Evolutionary conservation across 2,797 vertebrate species (phyloP).

Genomic region (Oophaga sylvatica): DNA sequence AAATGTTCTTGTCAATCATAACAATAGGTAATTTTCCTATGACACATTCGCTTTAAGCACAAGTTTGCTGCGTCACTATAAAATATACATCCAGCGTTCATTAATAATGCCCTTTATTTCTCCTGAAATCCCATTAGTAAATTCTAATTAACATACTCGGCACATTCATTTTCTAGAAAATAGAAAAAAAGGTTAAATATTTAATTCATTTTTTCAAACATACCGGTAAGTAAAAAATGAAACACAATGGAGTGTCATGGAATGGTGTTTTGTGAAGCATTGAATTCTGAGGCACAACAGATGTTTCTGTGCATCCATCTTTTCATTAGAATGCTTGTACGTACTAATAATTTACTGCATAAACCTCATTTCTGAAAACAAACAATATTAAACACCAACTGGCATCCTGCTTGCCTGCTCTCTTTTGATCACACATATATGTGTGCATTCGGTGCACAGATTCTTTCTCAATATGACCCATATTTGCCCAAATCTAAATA

Average conservation of each 20-base stretch:
- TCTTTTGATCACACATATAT: neutral
- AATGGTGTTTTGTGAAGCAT: slow-evolving; percentile 42
- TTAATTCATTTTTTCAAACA: slow-evolving; percentile 3
- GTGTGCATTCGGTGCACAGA: neutral
- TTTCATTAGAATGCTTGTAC: slow-evolving; percentile 28
- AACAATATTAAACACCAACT: slow-evolving; percentile 26
- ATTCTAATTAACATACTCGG: slow-evolving; percentile 15
- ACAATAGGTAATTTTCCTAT: too few relatives aligned
- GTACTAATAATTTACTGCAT: slow-evolving; percentile 46
- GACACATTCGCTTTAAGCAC: neutral
- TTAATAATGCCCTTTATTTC: neutral
- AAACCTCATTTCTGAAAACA: slow-evolving; percentile 30
- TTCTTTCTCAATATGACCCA: too few relatives aligned
- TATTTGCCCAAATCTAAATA: neutral
- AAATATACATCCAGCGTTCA: neutral
- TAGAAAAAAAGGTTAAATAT: neutral
- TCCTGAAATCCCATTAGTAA: neutral
- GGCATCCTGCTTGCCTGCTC: neutral
- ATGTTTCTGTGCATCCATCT: slow-evolving; percentile 39
- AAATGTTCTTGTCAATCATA: too few relatives aligned
- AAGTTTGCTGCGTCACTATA: neutral
- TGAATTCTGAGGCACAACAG: slow-evolving; percentile 36
- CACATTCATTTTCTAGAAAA: neutral
- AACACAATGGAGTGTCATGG: neutral
- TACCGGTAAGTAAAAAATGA: neutral